phyloP scores from a whole-genome alignment of 2,797 vertebrate species.

The Cirrhinus molitorella region DNA sequence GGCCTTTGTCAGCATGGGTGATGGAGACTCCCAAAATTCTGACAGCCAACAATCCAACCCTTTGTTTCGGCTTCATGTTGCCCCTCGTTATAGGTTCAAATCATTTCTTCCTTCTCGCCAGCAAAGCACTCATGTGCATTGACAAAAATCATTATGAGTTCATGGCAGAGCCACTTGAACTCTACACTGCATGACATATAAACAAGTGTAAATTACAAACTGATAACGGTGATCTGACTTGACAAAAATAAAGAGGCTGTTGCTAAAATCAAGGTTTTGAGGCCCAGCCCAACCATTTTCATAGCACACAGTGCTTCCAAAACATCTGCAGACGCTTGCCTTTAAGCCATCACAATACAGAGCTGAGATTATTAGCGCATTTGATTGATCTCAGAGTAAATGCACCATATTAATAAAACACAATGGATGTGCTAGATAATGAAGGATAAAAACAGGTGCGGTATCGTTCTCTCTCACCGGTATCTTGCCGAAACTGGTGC shows the following conservation, averaged over 20 bases:
- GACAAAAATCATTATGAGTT: slow-evolving; percentile 19
- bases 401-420: background rate
- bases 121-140: slow-evolving; percentile 10
- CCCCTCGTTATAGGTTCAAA: slow-evolving; percentile 17
- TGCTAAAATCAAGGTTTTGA: slow-evolving; percentile 28
- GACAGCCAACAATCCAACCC: slow-evolving; percentile 59
- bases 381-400: slow-evolving; percentile 8
- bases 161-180: slow-evolving; percentile 5
- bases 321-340: slow-evolving; percentile 30
- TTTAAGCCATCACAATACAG: slow-evolving; percentile 4
- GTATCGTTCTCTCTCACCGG: slow-evolving; percentile 78
- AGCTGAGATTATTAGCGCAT: background rate
- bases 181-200: slow-evolving; percentile 20
- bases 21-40: slow-evolving; percentile 61
- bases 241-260: slow-evolving; percentile 15
- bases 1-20: slow-evolving; percentile 70
- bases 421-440: background rate
- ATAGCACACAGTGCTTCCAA: slow-evolving; percentile 1
- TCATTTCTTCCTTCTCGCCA: background rate
- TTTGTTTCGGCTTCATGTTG: slow-evolving; percentile 58
- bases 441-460: background rate
- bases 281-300: slow-evolving; percentile 24
- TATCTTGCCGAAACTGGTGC: slow-evolving; percentile 95
- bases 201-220: background rate
- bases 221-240: background rate